Evolutionary conservation across 1,140 invertebrate species (phyloP), one percentile per base, ranked within the genome.

Genomic region (Psilanteris sp.): DNA sequence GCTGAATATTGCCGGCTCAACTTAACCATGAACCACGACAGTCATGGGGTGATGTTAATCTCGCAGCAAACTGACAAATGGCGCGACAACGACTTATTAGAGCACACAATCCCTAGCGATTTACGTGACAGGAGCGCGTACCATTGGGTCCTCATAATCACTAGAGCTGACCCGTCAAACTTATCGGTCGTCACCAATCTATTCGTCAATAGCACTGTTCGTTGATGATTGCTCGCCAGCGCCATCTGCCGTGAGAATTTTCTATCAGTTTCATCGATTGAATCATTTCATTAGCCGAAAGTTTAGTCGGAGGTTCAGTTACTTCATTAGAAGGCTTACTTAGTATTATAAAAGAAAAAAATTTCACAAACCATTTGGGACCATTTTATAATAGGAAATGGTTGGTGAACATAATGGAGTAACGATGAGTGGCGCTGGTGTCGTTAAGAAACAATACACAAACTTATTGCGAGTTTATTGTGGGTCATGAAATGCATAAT

Each of bases 11-110:
- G 68, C 24, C 11, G 34, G 32, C 37, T 52, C 22, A 61, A 67
- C 26, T 74, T 66, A 66, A 37, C 43, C 46, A 39, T 55, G 52
- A 44, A 64, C 20, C 52, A 43, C 31, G 46, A 29, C 37, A 62
- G 27, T 20, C 15, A 41, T 29, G 37, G 57, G 57, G 52, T 7
- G 73, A 70, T 70, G 73, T 64, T 76, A 70, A 76, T 76, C 64
- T 66, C 57, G 54, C 50, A 20, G 73, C 31, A 37, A 64, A 76
- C 57, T 76, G 73, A 76, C 73, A 70, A 70, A 70, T 76, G 50
- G 64, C 24, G 43, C 34, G 66, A 68, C 62, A 62, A 70, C 73
- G 57, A 76, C 64, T 70, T 76, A 68, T 68, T 64, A 76, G 64
- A 50, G 46, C 54, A 70, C 24, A 57, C 64, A 59, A 57, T 59